These are phyloP conservation scores for Drosophila recens DNA, from an alignment of 2,888 invertebrate species.

Conservation along the genomic window DNA sequence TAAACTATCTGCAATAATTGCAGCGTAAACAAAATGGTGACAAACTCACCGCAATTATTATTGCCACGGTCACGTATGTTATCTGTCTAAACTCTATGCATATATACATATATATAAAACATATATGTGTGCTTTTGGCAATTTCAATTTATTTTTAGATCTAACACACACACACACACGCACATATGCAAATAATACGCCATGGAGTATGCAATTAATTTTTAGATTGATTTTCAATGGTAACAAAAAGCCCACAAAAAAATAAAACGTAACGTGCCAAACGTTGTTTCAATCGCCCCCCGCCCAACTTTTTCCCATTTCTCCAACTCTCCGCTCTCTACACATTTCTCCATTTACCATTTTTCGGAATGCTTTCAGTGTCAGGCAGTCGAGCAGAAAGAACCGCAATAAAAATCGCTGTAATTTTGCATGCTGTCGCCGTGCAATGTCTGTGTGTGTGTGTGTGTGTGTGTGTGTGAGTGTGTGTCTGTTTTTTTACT, in stretches of 20 bases:
- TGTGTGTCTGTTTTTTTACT: slow-evolving; percentile 26
- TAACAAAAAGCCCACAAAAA: slow-evolving; percentile 52
- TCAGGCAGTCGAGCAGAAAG: slow-evolving; percentile 69
- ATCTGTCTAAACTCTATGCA: slow-evolving; percentile 1
- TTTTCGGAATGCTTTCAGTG: slow-evolving; percentile 50
- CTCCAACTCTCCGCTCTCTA: slow-evolving; percentile 1
- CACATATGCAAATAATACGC: slow-evolving; percentile 9
- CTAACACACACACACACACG: neutral
- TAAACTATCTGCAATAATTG: slow-evolving; percentile 60
- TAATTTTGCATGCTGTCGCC: slow-evolving; percentile 68
- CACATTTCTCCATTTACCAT: neutral
- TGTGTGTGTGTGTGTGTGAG: slow-evolving; percentile 2
- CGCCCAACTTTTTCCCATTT: no score
- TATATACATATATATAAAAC: neutral
- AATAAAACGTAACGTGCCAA: slow-evolving; percentile 52
- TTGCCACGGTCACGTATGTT: slow-evolving; percentile 1
- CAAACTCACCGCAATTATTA: slow-evolving; percentile 57
- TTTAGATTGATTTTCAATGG: slow-evolving; percentile 79
- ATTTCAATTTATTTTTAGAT: slow-evolving; percentile 38
- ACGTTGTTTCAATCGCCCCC: neutral
- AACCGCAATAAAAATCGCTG: slow-evolving; percentile 74
- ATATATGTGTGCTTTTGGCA: slow-evolving; percentile 15
- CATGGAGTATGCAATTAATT: slow-evolving; percentile 75
- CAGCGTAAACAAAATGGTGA: slow-evolving; percentile 51
- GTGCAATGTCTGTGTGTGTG: slow-evolving; percentile 5